A percentile compares a stretch with the other conserved stretches of the same genome.
Conservation (phyloP, 2,113 vertebrate species). For the Dermatemys mawii region DNA sequence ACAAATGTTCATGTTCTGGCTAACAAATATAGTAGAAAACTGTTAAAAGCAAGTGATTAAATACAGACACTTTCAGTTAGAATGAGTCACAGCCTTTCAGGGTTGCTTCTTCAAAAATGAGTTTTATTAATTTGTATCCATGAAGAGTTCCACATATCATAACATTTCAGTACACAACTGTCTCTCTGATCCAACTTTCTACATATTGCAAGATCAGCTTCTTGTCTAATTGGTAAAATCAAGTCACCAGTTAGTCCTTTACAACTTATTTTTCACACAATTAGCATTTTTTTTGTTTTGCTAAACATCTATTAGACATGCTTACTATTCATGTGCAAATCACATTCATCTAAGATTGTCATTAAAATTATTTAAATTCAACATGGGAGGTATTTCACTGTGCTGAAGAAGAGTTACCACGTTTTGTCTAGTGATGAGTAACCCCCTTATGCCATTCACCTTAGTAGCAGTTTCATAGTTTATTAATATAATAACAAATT, state of each 20-base stretch:
- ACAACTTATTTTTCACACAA: slow-evolving; percentile 1
- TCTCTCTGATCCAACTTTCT: slow-evolving; percentile 27
- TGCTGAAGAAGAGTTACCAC: not conserved
- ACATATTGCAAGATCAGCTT: slow-evolving; percentile 28
- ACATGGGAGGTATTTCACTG: not conserved
- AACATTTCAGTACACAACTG: slow-evolving; percentile 45
- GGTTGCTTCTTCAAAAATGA: slow-evolving; percentile 35
- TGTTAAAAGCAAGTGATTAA: slow-evolving; percentile 20
- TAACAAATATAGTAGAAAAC: slow-evolving; percentile 16
- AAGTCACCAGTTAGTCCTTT: slow-evolving; percentile 23
- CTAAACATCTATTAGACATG: slow-evolving; percentile 9
- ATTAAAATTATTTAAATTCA: slow-evolving; percentile 16
- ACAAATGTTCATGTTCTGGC: not conserved
- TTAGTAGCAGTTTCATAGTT: not conserved
- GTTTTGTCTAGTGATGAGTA: not conserved
- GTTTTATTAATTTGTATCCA: slow-evolving; percentile 56
- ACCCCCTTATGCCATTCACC: not conserved
- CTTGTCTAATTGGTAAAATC: slow-evolving; percentile 49
- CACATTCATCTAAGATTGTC: slow-evolving; percentile 5
- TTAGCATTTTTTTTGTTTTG: slow-evolving; percentile 23
- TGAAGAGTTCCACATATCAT: slow-evolving; percentile 10
- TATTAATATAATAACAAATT: too few species aligned
- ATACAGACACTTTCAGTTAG: slow-evolving; percentile 38
- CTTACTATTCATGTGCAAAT: slow-evolving; percentile 14
- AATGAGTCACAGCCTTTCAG: slow-evolving; percentile 31